phyloP scores from a whole-genome alignment of 2,888 invertebrate species.

The Caenorhabditis uteleia region DNA sequence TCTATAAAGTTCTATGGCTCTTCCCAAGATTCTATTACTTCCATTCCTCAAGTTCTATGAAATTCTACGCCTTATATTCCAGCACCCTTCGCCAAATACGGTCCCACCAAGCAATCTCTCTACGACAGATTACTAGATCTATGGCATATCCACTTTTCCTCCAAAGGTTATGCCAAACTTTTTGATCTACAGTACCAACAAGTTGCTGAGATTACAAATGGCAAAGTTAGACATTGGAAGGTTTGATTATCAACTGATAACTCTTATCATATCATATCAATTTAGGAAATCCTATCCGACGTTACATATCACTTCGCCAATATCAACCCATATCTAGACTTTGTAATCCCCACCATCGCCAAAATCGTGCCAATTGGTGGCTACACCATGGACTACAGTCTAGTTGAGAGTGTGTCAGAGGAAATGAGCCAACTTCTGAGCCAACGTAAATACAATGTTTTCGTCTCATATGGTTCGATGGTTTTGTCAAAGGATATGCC shows the following conservation, averaged over 20 bases:
- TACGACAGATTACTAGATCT: conserved; percentile 18
- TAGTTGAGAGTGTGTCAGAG: neutral
- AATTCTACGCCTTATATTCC: neutral
- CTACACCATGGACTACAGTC: conserved; percentile 10
- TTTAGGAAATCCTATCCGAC: conserved; percentile 19
- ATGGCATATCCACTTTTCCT: conserved; percentile 12
- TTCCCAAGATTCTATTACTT: too few relatives aligned
- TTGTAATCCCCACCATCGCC: conserved; percentile 21
- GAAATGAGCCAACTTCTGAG: conserved; percentile 10
- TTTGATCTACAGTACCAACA: conserved; percentile 20
- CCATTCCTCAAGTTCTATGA: too few relatives aligned
- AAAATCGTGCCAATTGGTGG: conserved; percentile 37
- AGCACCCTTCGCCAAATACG: conserved; percentile 4
- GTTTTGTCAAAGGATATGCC: conserved; percentile 28
- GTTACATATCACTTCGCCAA: conserved; percentile 35
- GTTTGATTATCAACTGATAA: neutral
- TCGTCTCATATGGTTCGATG: conserved; percentile 31
- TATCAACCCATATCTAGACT: conserved; percentile 33
- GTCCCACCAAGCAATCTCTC: conserved; percentile 6
- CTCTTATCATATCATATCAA: neutral
- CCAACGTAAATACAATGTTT: conserved; percentile 9
- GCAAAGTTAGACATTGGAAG: conserved; percentile 21
- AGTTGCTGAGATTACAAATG: conserved; percentile 7
- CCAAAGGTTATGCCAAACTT: conserved; percentile 8
- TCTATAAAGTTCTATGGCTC: too few relatives aligned